A percentile compares a stretch with the other conserved stretches of the same genome.
Evolutionary conservation across 2,797 vertebrate genomes (phyloP).

Genomic region (Chelon auratus): DNA sequence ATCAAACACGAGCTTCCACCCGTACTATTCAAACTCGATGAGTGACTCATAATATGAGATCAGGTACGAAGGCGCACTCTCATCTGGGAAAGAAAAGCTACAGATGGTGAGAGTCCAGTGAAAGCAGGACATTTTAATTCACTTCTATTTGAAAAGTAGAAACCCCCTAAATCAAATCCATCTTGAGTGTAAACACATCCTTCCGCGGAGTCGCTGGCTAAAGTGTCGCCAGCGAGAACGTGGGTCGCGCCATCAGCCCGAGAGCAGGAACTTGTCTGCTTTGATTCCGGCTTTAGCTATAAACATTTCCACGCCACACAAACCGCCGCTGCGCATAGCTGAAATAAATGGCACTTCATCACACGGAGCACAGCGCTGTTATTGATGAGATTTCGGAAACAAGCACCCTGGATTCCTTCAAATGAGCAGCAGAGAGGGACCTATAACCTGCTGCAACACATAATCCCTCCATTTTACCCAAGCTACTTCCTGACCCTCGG

Average conservation of each 20-base stretch:
- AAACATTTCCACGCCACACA: constrained; percentile 58
- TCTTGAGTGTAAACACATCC: constrained; percentile 17
- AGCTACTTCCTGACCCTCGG: constrained; percentile 60
- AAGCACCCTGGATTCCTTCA: constrained; percentile 65
- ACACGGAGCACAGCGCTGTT: constrained; percentile 35
- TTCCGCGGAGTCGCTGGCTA: constrained; percentile 15
- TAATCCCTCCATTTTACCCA: constrained; percentile 55
- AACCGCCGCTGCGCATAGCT: constrained; percentile 31
- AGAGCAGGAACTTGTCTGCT: constrained; percentile 44
- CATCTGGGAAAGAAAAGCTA: constrained; percentile 2
- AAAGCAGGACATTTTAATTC: constrained; percentile 25
- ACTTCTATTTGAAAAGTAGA: constrained; percentile 24
- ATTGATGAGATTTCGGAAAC: constrained; percentile 68
- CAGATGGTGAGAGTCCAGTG: background rate
- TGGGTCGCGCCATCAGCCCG: background rate
- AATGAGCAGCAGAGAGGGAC: constrained; percentile 62
- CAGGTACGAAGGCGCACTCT: background rate
- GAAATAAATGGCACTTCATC: constrained; percentile 76
- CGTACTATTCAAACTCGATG: constrained; percentile 35
- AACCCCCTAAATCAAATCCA: constrained; percentile 33
- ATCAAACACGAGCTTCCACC: constrained; percentile 46
- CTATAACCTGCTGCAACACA: constrained; percentile 60
- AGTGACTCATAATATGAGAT: constrained; percentile 38
- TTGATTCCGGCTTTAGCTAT: constrained; percentile 46
- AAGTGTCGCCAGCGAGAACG: constrained; percentile 29